These are phyloP conservation scores for Sebastes wilsoni DNA, from an alignment of 2,797 vertebrate genomes.

Conservation along the genomic window DNA sequence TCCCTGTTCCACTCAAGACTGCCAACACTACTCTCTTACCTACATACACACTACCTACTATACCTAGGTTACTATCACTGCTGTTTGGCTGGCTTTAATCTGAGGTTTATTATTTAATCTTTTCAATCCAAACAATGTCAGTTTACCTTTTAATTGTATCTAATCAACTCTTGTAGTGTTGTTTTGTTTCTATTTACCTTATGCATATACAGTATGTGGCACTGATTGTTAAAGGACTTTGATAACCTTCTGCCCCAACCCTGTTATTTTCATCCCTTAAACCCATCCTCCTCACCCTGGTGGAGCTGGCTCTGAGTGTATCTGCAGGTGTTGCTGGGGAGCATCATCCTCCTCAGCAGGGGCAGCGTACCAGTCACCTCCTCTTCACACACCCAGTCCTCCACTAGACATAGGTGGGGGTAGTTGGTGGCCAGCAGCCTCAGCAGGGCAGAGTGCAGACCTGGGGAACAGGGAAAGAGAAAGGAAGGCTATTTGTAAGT, in stretches of 20 bases:
- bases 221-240: background rate
- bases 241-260: background rate
- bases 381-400: conserved; percentile 98
- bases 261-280: background rate
- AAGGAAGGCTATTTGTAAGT: background rate
- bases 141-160: background rate
- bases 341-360: conserved; percentile 92
- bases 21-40: background rate
- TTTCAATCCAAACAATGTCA: background rate
- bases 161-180: background rate
- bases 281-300: conserved; percentile 82
- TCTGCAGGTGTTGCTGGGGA: conserved; percentile 90
- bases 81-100: background rate
- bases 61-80: background rate
- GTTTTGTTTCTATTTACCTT: background rate
- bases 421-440: conserved; percentile 97
- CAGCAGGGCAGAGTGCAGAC: conserved; percentile 93
- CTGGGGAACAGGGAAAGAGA: conserved; percentile 67
- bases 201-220: background rate
- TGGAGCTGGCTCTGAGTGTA: conserved; percentile 93
- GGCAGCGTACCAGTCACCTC: conserved; percentile 95
- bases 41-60: background rate
- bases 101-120: background rate
- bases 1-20: background rate
- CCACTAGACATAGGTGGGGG: conserved; percentile 96